These are phyloP conservation scores for Aplocera efformata DNA, from an alignment of 2,888 invertebrate genomes.

Conservation along the genomic window DNA sequence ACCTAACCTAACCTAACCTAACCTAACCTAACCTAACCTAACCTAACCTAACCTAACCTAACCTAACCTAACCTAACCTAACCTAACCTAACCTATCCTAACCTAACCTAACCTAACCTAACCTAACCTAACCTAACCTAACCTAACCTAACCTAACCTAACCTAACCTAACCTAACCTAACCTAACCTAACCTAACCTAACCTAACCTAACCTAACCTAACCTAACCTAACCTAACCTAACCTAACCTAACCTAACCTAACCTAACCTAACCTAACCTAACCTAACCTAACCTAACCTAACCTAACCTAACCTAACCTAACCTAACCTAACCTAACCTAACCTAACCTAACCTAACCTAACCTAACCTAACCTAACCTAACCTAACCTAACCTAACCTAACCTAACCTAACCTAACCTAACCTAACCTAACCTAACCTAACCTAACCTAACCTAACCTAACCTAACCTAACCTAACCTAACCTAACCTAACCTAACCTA, in stretches of 20 bases:
- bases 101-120: conserved; percentile 32
- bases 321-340: conserved; percentile 19
- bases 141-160: conserved; percentile 27
- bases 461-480: conserved; percentile 13
- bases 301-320: conserved; percentile 26
- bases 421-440: conserved; percentile 15
- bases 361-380: conserved; percentile 20
- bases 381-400: conserved; percentile 18
- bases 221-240: conserved; percentile 27
- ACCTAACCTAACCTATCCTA: conserved; percentile 32
- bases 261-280: conserved; percentile 27
- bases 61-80: conserved; percentile 30
- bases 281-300: conserved; percentile 27
- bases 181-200: conserved; percentile 24
- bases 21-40: conserved; percentile 30
- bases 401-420: conserved; percentile 17
- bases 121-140: conserved; percentile 28
- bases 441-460: conserved; percentile 15
- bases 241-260: conserved; percentile 26
- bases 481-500: conserved; percentile 14
- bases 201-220: conserved; percentile 28
- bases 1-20: conserved; percentile 29
- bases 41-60: conserved; percentile 31
- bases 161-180: conserved; percentile 24
- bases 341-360: conserved; percentile 22